Base-by-base conservation (phyloP, 2,888 invertebrate species). In the Agrypnus murinus region DNA sequence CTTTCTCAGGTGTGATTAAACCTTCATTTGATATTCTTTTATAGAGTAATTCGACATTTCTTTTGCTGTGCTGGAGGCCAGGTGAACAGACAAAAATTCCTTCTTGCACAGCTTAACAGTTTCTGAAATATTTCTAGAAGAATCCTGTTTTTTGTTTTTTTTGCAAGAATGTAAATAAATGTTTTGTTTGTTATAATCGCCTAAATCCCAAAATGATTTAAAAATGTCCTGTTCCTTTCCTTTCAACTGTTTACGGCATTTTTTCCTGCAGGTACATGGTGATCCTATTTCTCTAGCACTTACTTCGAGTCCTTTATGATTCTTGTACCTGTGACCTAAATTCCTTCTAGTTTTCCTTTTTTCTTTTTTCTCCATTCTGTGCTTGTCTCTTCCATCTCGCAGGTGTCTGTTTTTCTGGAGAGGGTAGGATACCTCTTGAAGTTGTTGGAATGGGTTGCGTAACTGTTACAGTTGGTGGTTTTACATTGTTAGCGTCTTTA, bases 61-160 rank as follows among this genome's bases (percentile, higher is more conserved):
- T 72, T 59, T 64, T 55, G 19, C 66, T 71, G 50, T 68, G 60
- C 50, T 68, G 63, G 6, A 72, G 46, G 0, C 71, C 74, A n/a
- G n/a, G 50, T 75, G 73, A 40, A 75, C 50, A 6, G 69, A 15
- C 8, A 75, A 25, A 58, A 75, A 75, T 34, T 72, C 72, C 38
- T 58, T 15, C 53, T 72, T 74, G 48, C 74, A 73, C 15, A 74
- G 34, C 50, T 64, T 59, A 12, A 67, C 53, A 25, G 72, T 66
- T 12, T 17, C 32, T 14, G 57, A 59, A 59, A 69, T 17, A 15
- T 69, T 72, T 15, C 72, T 45, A 0, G 65, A 50, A 6, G 73
- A 71, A 19, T 48, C 55, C 10, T 63, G 17, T 45, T 59, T 65
- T 67, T 73, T 43, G 31, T 63, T 65, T 72, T 65, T 50, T 75